Conservation (phyloP, 2,113 vertebrate species). For the Pholis gunnellus region DNA sequence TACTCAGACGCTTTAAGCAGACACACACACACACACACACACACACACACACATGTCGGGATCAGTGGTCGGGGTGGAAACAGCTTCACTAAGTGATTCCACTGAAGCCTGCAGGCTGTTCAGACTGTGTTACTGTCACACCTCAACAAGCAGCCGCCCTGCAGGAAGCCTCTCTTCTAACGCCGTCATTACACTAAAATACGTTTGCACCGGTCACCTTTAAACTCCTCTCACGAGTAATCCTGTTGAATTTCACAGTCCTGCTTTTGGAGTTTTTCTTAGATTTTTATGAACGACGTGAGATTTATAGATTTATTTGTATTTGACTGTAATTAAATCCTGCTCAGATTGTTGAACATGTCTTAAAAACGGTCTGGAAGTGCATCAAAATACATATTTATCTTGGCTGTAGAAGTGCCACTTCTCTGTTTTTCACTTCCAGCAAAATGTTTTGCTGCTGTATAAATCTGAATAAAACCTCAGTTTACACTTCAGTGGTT, state of each 20-base stretch:
- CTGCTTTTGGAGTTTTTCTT: no score
- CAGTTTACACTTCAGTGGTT: neutral
- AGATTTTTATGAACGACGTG: neutral
- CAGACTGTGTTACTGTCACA: slow-evolving; percentile 53
- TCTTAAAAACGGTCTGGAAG: neutral
- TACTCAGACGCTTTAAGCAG: slow-evolving; percentile 42
- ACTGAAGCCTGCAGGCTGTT: slow-evolving; percentile 37
- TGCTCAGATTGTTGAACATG: neutral
- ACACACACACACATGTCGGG: slow-evolving; percentile 20
- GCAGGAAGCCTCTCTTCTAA: slow-evolving; percentile 5
- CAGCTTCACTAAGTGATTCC: slow-evolving; percentile 61
- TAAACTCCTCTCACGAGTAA: neutral
- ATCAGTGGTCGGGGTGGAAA: slow-evolving; percentile 38
- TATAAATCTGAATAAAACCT: neutral
- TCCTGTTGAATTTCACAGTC: neutral
- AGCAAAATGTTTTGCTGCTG: neutral
- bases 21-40: slow-evolving; percentile 32
- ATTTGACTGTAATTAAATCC: neutral
- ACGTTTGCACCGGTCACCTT: neutral
- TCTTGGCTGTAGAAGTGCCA: no score
- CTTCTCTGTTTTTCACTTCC: neutral
- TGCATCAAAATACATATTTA: neutral
- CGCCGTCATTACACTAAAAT: slow-evolving; percentile 34
- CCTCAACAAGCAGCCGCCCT: slow-evolving; percentile 38
- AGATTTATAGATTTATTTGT: neutral